A percentile compares a stretch with the other conserved stretches of the same genome.
Conservation (phyloP, 2,113 vertebrate genomes). For the Syrmaticus mikado region DNA sequence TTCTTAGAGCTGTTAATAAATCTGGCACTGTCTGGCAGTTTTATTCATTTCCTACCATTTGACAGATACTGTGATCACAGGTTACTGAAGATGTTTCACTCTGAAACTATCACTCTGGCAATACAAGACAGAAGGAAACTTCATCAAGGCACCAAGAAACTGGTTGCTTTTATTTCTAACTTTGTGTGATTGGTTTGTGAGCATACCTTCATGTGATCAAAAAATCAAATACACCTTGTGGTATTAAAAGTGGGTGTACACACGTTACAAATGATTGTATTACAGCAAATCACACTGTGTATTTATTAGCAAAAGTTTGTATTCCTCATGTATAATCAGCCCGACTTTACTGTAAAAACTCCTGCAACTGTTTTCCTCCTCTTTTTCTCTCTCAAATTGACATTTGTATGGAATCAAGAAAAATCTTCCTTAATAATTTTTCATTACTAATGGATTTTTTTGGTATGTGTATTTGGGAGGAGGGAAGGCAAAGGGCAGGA, state of each 20-base stretch:
- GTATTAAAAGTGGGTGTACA: constrained; percentile 56
- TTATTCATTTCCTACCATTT: constrained; percentile 79
- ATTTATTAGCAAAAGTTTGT: constrained; percentile 41
- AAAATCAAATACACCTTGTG: constrained; percentile 11
- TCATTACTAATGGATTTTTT: constrained; percentile 79
- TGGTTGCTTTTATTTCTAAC: constrained; percentile 63
- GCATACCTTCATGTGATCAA: constrained; percentile 26
- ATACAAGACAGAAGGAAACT: constrained; percentile 76
- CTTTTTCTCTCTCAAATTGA: constrained; percentile 59
- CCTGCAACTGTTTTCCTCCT: constrained; percentile 46
- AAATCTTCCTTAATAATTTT: constrained; percentile 78
- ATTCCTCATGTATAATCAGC: background rate
- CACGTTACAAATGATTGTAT: constrained; percentile 12
- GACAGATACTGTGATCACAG: constrained; percentile 79
- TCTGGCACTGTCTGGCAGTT: constrained; percentile 81
- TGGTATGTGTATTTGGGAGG: constrained; percentile 70
- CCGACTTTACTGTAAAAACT: constrained; percentile 13
- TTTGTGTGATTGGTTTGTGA: constrained; percentile 24
- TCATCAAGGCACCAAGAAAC: constrained; percentile 73
- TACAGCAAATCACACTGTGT: constrained; percentile 33
- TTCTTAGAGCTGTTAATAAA: constrained; percentile 79
- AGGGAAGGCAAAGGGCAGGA: constrained; percentile 78
- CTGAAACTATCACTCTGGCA: constrained; percentile 77
- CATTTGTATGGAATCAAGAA: constrained; percentile 75
- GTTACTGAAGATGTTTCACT: constrained; percentile 76